A percentile compares a stretch with the other conserved stretches of the same genome.
Conservation (phyloP, 2,113 vertebrate genomes). For the Lepisosteus osseus region DNA sequence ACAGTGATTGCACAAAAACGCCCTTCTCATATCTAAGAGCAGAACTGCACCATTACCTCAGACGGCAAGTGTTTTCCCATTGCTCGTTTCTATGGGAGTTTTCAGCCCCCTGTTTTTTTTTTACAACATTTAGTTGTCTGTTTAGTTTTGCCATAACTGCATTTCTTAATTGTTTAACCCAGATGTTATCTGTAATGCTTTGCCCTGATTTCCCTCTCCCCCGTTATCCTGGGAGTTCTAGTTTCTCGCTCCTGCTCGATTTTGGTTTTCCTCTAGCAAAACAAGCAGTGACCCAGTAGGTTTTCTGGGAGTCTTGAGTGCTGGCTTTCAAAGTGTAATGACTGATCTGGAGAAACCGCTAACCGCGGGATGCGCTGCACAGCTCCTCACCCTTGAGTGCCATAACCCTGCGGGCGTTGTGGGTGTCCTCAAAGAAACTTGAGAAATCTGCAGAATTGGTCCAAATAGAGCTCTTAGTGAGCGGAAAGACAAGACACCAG, state of each 20-base stretch:
- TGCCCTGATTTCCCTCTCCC: no score
- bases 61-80: constrained; percentile 9
- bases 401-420: no score
- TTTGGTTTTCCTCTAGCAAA: constrained; percentile 51
- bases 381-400: no score
- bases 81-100: background rate
- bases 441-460: no score
- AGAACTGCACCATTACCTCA: background rate
- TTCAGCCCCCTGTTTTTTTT: constrained; percentile 3
- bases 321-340: no score
- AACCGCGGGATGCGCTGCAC: no score
- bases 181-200: constrained; percentile 25
- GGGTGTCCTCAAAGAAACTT: no score
- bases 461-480: no score
- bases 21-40: background rate
- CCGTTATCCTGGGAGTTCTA: no score
- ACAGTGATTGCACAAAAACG: constrained; percentile 11
- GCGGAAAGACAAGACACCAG: no score
- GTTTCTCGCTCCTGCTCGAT: constrained; percentile 27
- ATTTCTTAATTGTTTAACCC: constrained; percentile 42
- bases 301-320: no score
- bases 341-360: no score
- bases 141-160: constrained; percentile 15
- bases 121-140: background rate
- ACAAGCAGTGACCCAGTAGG: constrained; percentile 48